Evolutionary conservation across 2,113 vertebrate genomes (phyloP).

Genomic region (Paramisgurnus dabryanus): DNA sequence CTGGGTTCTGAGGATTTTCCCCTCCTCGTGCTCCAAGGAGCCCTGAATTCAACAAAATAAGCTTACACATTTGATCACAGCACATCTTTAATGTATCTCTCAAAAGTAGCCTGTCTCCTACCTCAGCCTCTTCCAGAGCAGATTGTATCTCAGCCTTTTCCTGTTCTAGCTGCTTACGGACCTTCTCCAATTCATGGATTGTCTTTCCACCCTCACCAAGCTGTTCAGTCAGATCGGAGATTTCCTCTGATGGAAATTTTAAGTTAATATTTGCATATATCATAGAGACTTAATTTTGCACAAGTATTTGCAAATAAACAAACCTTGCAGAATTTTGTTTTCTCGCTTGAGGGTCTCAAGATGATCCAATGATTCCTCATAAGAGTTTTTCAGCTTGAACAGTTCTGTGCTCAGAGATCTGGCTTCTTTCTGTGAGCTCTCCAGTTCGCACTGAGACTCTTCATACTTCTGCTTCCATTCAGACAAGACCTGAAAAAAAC

Average conservation of each 20-base stretch:
- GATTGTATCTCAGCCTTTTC: conserved; percentile 88
- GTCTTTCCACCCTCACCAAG: conserved; percentile 81
- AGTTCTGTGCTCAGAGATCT: conserved; percentile 87
- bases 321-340: conserved; percentile 80
- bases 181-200: conserved; percentile 86
- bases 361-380: conserved; percentile 88
- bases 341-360: conserved; percentile 79
- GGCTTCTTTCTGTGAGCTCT: conserved; percentile 89
- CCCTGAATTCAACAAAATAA: conserved; percentile 64
- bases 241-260: conserved; percentile 79
- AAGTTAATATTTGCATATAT: neutral
- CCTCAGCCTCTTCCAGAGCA: conserved; percentile 87
- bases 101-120: conserved; percentile 49
- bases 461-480: conserved; percentile 96
- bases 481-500: conserved; percentile 69
- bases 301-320: neutral
- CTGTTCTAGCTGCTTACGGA: conserved; percentile 83
- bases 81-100: neutral
- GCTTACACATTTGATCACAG: neutral
- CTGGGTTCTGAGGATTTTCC: conserved; percentile 87
- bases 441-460: conserved; percentile 87
- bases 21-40: conserved; percentile 89
- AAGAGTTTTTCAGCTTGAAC: conserved; percentile 91
- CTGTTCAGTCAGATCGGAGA: conserved; percentile 88
- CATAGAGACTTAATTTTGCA: neutral